Evolutionary conservation across 1,140 invertebrate genomes (phyloP), one percentile per base, ranked within the genome.

Genomic region (Drosophila sproati): DNA sequence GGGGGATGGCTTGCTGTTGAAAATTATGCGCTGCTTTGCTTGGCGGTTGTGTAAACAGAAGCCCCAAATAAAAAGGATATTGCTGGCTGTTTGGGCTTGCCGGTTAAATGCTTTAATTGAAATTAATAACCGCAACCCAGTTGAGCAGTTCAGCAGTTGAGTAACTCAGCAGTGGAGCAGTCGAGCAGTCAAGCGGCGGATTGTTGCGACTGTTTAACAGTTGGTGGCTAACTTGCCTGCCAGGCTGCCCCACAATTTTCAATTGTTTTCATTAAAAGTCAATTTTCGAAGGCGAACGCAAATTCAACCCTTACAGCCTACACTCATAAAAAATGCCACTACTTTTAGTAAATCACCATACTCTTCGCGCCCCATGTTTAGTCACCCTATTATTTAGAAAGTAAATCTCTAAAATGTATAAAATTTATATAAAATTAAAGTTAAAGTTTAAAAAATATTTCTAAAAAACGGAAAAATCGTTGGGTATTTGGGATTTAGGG

Each of bases 201-300:
- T 12, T 34, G 34, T 34, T 34, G 34, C 34, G 10, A 43, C 39
- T 43, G 10, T 55, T 35, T 20, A 3, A 37, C 4, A 43, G 52
- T 55, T 48, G 12, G 28, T 6, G 10, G 12, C 51, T 28, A 12
- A 48, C 59, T 50, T 37, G 34, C 2, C 60, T 51, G 35, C 4
- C 60, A 29, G 47, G 31, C 47, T 62, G 37, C 62, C 56, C 55
- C 62, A 62, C 78, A 79, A 77, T 83, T 91, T 81, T 91, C 77
- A 88, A 91, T 91, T 91, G 80, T 82, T 91, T 91, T 91, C 90
- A 91, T 91, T 91, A 91, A 91, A 91, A 85, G 86, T 85, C 88
- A 91, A 85, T 91, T 91, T 85, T 62, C 75, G 79, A 75, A 66
- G 51, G 55, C 73, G 39, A 68, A 63, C 51, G 20, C 52, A 62